Evolutionary conservation across 2,888 invertebrate genomes (phyloP).

Genomic region (Horisme vitalbata): DNA sequence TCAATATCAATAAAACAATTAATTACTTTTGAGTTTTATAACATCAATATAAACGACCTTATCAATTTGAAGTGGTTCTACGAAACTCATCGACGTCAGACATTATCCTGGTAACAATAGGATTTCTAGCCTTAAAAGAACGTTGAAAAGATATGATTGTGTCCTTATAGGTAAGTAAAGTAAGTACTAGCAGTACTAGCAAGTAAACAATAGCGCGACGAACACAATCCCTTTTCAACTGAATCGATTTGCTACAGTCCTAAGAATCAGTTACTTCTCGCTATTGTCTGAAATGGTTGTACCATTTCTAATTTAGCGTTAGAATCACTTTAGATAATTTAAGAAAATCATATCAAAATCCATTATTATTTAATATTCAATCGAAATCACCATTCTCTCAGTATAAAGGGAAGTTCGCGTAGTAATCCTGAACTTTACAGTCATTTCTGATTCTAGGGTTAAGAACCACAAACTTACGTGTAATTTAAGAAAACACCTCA

Average conservation of each 20-base stretch:
- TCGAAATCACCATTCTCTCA: no score
- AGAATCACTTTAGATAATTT: no score
- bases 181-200: no score
- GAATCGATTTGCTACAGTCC: slow-evolving; percentile 57
- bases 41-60: slow-evolving; percentile 24
- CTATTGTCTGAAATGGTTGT: no score
- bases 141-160: slow-evolving; percentile 61
- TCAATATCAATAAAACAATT: background rate
- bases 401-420: slow-evolving; percentile 19
- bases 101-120: slow-evolving; percentile 55
- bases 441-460: slow-evolving; percentile 1
- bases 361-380: no score
- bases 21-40: background rate
- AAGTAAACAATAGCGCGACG: slow-evolving; percentile 54
- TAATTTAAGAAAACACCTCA: no score
- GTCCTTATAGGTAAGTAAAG: slow-evolving; percentile 43
- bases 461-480: background rate
- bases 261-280: no score
- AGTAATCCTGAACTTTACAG: slow-evolving; percentile 13
- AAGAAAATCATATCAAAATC: no score
- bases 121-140: slow-evolving; percentile 49
- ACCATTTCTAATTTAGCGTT: no score
- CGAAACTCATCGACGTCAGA: slow-evolving; percentile 41
- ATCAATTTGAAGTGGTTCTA: slow-evolving; percentile 38
- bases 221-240: slow-evolving; percentile 46